A percentile compares a stretch with the other conserved stretches of the same genome.
phyloP scores from a whole-genome alignment of 1,140 invertebrate genomes.

The Drosophila persimilis region DNA sequence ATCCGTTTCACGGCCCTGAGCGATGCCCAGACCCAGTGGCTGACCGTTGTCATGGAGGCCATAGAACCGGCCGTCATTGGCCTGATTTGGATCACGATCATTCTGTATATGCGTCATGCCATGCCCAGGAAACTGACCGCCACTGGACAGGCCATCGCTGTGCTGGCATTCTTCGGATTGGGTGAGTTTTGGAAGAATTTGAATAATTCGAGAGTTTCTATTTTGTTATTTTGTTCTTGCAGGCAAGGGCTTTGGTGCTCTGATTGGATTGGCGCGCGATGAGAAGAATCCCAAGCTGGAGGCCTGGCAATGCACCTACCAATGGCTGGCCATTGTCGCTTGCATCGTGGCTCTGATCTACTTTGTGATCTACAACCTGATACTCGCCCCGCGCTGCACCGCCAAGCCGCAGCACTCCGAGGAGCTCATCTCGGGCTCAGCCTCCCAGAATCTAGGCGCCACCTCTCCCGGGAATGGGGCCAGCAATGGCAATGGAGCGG shows the following conservation, averaged over 20 bases:
- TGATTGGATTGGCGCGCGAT: slow-evolving; percentile 85
- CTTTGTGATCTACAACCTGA: slow-evolving; percentile 88
- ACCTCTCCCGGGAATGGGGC: slow-evolving; percentile 45
- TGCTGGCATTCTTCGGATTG: slow-evolving; percentile 92
- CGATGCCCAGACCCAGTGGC: slow-evolving; percentile 86
- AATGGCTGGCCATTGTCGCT: slow-evolving; percentile 86
- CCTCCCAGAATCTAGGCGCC: slow-evolving; percentile 83
- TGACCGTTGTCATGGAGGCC: slow-evolving; percentile 88
- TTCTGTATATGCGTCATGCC: slow-evolving; percentile 91
- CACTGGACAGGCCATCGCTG: slow-evolving; percentile 91
- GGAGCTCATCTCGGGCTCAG: slow-evolving; percentile 83
- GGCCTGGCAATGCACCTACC: slow-evolving; percentile 84
- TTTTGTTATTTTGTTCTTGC: not conserved
- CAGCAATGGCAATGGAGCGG: slow-evolving; percentile 52
- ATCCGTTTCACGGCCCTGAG: slow-evolving; percentile 89
- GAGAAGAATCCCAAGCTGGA: slow-evolving; percentile 60
- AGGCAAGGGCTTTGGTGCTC: slow-evolving; percentile 88
- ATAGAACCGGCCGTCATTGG: slow-evolving; percentile 92
- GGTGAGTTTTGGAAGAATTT: slow-evolving; percentile 79
- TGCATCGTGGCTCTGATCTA: slow-evolving; percentile 87
- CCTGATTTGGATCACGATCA: slow-evolving; percentile 92
- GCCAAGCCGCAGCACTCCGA: slow-evolving; percentile 85
- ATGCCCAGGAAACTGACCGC: slow-evolving; percentile 91
- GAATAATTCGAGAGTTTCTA: not conserved
- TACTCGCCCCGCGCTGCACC: slow-evolving; percentile 88